A percentile compares a stretch with the other conserved stretches of the same genome.
These are phyloP conservation scores for Cephalopachus bancanus DNA, from an alignment of 2,797 vertebrate species.

Conservation along the genomic window DNA sequence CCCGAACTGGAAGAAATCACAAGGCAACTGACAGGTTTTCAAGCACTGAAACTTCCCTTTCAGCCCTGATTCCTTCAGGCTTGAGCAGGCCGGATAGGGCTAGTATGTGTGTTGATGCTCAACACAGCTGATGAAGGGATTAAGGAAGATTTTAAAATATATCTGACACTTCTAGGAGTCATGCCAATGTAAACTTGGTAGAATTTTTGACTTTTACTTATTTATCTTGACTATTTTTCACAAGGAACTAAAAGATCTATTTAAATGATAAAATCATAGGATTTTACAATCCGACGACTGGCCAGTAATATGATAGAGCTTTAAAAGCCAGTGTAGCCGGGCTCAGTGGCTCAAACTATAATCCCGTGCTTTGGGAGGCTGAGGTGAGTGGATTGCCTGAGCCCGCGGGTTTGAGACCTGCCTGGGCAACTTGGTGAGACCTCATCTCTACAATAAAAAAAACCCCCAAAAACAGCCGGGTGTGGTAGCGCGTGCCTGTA, in stretches of 20 bases:
- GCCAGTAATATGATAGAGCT: constrained; percentile 4
- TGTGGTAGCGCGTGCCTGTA: no score
- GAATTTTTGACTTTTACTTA: constrained; percentile 45
- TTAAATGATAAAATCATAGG: background rate
- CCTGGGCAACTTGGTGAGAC: no score
- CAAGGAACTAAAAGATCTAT: background rate
- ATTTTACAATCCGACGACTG: constrained; percentile 34
- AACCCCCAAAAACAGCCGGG: no score
- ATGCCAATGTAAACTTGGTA: constrained; percentile 38
- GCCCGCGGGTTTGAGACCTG: no score
- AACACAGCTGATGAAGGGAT: constrained; percentile 30
- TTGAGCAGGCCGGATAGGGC: constrained; percentile 60
- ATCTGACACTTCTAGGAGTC: constrained; percentile 4
- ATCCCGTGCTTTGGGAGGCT: no score
- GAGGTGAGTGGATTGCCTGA: no score
- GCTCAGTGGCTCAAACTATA: no score
- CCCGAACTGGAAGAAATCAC: constrained; percentile 53
- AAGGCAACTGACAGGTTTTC: constrained; percentile 73
- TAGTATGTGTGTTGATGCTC: constrained; percentile 27
- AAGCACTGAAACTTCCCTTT: constrained; percentile 67
- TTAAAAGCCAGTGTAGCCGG: constrained; percentile 4
- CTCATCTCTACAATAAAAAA: no score
- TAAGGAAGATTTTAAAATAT: constrained; percentile 70
- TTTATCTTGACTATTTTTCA: background rate
- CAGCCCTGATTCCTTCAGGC: constrained; percentile 60